A percentile compares a stretch with the other conserved stretches of the same genome.
phyloP scores from a whole-genome alignment of 1,140 invertebrate genomes.

The Drosophila orena region DNA sequence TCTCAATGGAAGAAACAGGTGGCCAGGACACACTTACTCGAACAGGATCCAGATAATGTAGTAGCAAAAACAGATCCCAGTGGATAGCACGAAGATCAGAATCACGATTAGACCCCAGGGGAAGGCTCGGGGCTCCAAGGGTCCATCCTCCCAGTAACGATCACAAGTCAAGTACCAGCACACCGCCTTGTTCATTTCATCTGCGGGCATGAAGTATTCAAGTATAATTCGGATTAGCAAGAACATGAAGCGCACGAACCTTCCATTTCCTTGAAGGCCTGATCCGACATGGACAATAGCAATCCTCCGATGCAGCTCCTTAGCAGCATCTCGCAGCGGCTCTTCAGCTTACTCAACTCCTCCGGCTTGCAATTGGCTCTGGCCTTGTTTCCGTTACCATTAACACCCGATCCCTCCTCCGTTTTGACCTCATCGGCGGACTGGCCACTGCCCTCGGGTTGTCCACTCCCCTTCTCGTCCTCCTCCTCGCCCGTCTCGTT shows the following conservation, averaged over 20 bases:
- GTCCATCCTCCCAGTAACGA: conserved; percentile 94
- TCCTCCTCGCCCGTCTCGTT: conserved; percentile 75
- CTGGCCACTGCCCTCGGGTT: conserved; percentile 56
- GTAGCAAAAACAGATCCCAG: conserved; percentile 94
- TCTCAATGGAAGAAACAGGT: conserved; percentile 49
- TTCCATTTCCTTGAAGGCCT: conserved; percentile 94
- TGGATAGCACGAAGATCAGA: conserved; percentile 90
- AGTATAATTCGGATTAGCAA: background rate
- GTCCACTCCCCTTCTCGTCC: conserved; percentile 40
- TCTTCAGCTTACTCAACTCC: conserved; percentile 90
- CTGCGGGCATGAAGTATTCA: conserved; percentile 85
- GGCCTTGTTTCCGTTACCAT: conserved; percentile 87
- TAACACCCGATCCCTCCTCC: conserved; percentile 35
- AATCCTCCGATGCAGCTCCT: conserved; percentile 91
- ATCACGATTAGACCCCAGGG: conserved; percentile 92
- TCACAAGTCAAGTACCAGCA: conserved; percentile 97
- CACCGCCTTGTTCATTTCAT: conserved; percentile 93
- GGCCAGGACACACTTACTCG: conserved; percentile 88
- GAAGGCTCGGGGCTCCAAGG: conserved; percentile 90
- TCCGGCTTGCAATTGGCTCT: conserved; percentile 93
- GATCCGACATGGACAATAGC: conserved; percentile 90
- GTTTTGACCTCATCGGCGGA: conserved; percentile 34
- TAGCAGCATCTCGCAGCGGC: conserved; percentile 88
- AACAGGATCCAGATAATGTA: conserved; percentile 96
- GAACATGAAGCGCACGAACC: conserved; percentile 85